Percentiles rank a stretch among this genome's conserved stretches.
These are phyloP conservation scores for Tokudaia tokunoshimensis DNA, from an alignment of 2,797 vertebrate species.

Conservation along the genomic window DNA sequence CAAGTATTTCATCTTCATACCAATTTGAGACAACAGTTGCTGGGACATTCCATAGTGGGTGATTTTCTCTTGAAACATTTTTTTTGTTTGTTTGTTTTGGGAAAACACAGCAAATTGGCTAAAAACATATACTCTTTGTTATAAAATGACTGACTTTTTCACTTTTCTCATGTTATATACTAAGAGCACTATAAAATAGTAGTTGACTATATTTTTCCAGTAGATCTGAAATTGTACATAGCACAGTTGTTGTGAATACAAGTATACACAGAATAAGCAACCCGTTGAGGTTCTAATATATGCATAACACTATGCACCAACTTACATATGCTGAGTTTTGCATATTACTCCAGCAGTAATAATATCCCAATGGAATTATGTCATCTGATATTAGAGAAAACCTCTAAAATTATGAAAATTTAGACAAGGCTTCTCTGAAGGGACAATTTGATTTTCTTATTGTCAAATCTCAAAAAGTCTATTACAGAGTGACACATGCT, in stretches of 20 bases:
- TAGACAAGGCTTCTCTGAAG: not conserved
- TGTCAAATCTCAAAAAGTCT: not conserved
- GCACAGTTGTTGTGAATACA: not conserved
- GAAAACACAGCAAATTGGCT: not conserved
- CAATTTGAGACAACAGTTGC: not conserved
- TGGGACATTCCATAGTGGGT: not conserved
- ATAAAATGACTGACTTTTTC: not conserved
- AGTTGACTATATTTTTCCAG: not conserved
- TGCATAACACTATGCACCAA: not conserved
- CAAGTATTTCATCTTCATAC: not conserved
- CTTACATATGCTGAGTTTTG: not conserved
- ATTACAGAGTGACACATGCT: not conserved
- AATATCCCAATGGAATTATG: not conserved
- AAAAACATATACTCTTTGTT: not conserved
- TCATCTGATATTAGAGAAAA: not conserved
- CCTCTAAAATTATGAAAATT: not conserved
- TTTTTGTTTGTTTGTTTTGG: not conserved
- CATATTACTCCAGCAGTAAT: not conserved
- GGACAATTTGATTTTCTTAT: not conserved
- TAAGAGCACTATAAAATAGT: not conserved
- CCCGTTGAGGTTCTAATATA: not conserved
- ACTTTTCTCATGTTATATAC: not conserved
- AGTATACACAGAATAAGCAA: not conserved
- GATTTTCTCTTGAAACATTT: not conserved
- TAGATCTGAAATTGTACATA: not conserved